Base-by-base conservation (phyloP, 1,140 invertebrate species). In the Pseudomyrmex gracilis region DNA sequence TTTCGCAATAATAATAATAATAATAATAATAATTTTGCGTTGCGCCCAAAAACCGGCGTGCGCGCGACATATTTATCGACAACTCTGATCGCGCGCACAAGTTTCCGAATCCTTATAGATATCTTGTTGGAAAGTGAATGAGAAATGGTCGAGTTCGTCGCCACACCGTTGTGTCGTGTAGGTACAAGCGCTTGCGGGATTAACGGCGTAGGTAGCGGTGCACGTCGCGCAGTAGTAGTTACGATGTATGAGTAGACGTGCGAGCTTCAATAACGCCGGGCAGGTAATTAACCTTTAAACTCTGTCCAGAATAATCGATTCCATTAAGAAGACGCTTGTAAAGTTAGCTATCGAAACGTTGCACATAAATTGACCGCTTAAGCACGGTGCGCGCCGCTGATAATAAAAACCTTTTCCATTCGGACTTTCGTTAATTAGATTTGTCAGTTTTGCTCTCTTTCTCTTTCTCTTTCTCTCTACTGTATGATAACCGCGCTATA, bases 261-360 rank as follows among this genome's bases (percentile, higher is more conserved):
- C 67, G 53, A 47, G 61, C 73, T 77, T 77, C 49, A 77, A 77
- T 77, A 77, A 77, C 17, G 63, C 63, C 20, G 22, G 9, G 49
- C 63, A 34, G 24, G 67, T 77, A 68, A 68, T 77, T 77, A 67
- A 55, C 34, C 24, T 45, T 77, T 55, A 55, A 58, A 68, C 34
- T 68, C 34, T 68, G 49, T 45, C 63, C 12, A 13, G 49, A 68
- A 43, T 67, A 55, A 77, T 47, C 43, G 77, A 73, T 63, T 63
- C 22, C 20, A 47, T 63, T 63, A 63, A 74, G 57, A 34, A 73
- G 61, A 17, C 22, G 63, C 57, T 47, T 47, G 43, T 34, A 15
- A 49, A 63, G 17, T 15, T 47, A 60, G 34, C 13, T 43, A 55
- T 1, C 10, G 17, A 73, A 43, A 17, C 8, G 0, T 47, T 9